phyloP scores from a whole-genome alignment of 2,797 vertebrate genomes.

The Eptatretus atami region DNA sequence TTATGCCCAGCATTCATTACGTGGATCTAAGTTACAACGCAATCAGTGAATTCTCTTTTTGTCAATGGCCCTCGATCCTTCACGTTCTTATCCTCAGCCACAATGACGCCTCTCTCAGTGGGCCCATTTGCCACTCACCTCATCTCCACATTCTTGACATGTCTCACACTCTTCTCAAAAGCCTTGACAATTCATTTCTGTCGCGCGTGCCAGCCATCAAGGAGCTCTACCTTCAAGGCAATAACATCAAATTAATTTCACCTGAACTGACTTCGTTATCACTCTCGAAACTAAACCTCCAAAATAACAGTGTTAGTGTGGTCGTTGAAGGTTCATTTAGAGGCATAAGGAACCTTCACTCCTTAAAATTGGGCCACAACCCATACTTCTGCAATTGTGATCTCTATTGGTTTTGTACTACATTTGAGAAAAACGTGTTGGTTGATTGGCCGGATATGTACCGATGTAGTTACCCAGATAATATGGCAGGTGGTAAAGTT shows the following conservation, averaged over 20 bases:
- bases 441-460: conserved; percentile 1
- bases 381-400: conserved; percentile 2
- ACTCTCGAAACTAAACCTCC: background rate
- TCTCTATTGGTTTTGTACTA: background rate
- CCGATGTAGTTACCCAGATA: conserved; percentile 3
- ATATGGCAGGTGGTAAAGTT: background rate
- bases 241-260: conserved; percentile 4
- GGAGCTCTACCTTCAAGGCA: conserved; percentile 1
- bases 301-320: background rate
- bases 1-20: background rate
- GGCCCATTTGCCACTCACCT: conserved; percentile 1
- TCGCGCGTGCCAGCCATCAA: background rate
- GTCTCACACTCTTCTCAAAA: background rate
- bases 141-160: background rate
- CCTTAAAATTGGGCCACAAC: conserved; percentile 3
- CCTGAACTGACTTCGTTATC: background rate
- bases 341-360: background rate
- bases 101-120: background rate
- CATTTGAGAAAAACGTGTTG: conserved; percentile 1
- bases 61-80: background rate
- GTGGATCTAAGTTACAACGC: conserved; percentile 1
- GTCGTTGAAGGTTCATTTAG: background rate
- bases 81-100: conserved; percentile 1
- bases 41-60: background rate
- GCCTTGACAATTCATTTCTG: background rate